Evolutionary conservation across 2,888 invertebrate species (phyloP), one percentile per base, ranked within the genome.

Genomic region (Pachymerium ferrugineum): DNA sequence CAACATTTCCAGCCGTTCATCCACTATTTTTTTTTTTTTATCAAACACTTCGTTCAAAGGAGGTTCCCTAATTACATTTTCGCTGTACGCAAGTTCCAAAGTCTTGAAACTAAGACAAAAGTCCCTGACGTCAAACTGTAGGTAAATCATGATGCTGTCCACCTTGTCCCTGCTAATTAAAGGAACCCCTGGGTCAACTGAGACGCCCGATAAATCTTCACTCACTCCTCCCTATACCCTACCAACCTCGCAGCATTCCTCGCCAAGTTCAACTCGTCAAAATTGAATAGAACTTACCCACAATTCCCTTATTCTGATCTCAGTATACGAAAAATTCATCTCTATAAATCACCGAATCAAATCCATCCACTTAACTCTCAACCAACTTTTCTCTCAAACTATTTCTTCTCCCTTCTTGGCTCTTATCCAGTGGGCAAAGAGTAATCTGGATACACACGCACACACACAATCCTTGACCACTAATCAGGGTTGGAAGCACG

Each of bases 91-190:
- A 62, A 62, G 28, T 10, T 54, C 47, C 47, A 54, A n/a, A 3
- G 62, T 62, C 62, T 62, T 62, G 62, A 8, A 62, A 28, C 62
- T 62, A 62, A 62, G 62, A 62, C 62, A 25, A 8, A n/a, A 62
- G 28, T 28, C 28, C 62, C 62, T 10, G 47, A 47, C 47, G 47
- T 62, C 62, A 28, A 28, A 62, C 62, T 22, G 25, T 62, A 62
- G 62, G 62, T 62, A 62, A 62, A 62, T 62, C 62, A 62, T 62
- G 62, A 62, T 62, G 62, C 62, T 62, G 62, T 62, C 62, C 62
- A 62, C 62, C 62, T 62, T 62, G 62, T 62, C 62, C 62, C 62
- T 28, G 62, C 62, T 62, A 62, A 62, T 62, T 62, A 62, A 62
- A 62, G 25, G 28, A 14, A 62, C 62, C 62, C 62, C 62, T 25